A percentile compares a stretch with the other conserved stretches of the same genome.
Evolutionary conservation across 1,140 invertebrate species (phyloP).

Genomic region (Magallana gigas): DNA sequence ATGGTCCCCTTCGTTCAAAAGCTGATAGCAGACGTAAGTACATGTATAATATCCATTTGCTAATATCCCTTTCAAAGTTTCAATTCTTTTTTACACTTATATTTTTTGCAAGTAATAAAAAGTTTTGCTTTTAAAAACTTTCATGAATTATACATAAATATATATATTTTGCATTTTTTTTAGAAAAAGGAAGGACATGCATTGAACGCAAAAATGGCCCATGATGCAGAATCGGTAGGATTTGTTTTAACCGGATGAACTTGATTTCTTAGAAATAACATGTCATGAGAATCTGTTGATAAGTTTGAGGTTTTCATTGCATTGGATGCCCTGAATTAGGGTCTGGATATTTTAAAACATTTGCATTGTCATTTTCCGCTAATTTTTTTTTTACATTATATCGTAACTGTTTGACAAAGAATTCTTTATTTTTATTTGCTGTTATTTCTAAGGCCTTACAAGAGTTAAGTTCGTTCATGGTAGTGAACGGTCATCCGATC

Average conservation of each 20-base stretch:
- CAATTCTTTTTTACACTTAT: too few species aligned
- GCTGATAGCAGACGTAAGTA: conserved; percentile 70
- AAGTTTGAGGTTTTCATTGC: too few species aligned
- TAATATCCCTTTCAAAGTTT: too few species aligned
- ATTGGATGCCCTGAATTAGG: too few species aligned
- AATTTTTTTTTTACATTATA: background rate
- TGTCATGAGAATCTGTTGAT: too few species aligned
- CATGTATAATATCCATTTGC: background rate
- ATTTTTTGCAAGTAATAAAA: too few species aligned
- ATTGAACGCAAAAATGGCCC: conserved; percentile 71
- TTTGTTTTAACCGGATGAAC: too few species aligned
- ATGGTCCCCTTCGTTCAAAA: conserved; percentile 77
- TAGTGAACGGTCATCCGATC: conserved; percentile 71
- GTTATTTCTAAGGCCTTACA: conserved; percentile 66
- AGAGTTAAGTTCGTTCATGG: conserved; percentile 73
- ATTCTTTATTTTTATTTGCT: too few species aligned
- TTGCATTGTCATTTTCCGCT: background rate
- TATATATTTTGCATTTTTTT: conserved; percentile 31
- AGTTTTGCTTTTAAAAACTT: too few species aligned
- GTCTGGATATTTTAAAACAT: background rate
- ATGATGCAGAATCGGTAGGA: conserved; percentile 52
- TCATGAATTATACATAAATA: too few species aligned
- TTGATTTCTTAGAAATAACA: too few species aligned
- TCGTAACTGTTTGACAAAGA: background rate
- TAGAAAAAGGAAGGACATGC: conserved; percentile 71